Percentiles rank a stretch among this genome's conserved stretches.
Evolutionary conservation across 2,797 vertebrate genomes (phyloP).

Genomic region (Bufotes viridis): DNA sequence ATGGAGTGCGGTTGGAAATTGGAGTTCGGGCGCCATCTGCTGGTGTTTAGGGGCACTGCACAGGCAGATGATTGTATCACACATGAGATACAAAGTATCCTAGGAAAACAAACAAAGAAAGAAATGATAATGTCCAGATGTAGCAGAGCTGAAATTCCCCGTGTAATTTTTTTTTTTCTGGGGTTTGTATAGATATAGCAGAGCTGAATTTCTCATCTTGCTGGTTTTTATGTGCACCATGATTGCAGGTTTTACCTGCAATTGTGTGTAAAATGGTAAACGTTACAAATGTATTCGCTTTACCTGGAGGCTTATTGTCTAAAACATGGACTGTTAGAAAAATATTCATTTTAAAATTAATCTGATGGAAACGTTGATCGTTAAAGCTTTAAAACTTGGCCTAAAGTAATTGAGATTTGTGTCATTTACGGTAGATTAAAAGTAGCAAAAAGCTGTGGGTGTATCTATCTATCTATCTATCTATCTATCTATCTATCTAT

Average conservation of each 20-base stretch:
- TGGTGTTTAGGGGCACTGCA: conserved; percentile 31
- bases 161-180: not conserved
- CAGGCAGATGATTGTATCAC: not conserved
- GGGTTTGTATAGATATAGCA: not conserved
- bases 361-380: not conserved
- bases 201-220: not conserved
- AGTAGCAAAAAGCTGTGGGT: not conserved
- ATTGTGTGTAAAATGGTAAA: not conserved
- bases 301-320: not conserved
- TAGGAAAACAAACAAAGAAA: not conserved
- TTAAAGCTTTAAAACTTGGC: not conserved
- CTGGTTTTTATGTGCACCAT: too few relatives aligned
- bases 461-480: not conserved
- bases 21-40: conserved; percentile 46
- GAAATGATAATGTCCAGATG: too few relatives aligned
- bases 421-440: not conserved
- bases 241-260: not conserved
- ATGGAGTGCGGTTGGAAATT: not conserved
- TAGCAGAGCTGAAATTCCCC: not conserved
- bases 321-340: too few relatives aligned
- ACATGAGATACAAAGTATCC: not conserved
- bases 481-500: too few relatives aligned
- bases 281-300: not conserved
- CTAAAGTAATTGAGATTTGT: not conserved
- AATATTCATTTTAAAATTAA: not conserved